Evolutionary conservation across 2,113 vertebrate species (phyloP), one percentile per base, ranked within the genome.

Genomic region (Plecotus auritus): DNA sequence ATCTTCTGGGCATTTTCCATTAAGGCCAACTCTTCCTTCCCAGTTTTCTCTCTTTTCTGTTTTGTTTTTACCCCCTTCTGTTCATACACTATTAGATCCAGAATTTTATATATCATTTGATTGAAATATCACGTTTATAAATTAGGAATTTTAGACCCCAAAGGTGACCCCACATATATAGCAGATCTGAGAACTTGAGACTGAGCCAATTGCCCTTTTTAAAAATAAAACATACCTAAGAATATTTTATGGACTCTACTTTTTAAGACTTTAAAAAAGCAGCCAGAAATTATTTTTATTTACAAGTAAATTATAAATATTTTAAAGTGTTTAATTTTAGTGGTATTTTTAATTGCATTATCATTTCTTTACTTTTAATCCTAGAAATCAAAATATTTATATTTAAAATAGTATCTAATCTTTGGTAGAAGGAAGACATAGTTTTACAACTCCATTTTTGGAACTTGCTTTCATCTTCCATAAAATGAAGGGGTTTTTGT

Each of bases 1-100:
- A 98, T 97, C 98, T 98, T 94, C 97, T 98, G 98, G 98, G 67
- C 93, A 0, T 17, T 0, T 4, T 61, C 28, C 12, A 32, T 47
- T 73, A 96, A 90, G 69, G 47, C 97, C 69, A 17, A 12, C 85
- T 91, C 2, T 9, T 66, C 76, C 72, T 40, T 88, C 10, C 14
- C 5, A 4, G 0, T 80, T 69, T 88, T 76, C 61, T 83, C 14
- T 84, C 14, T 91, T 80, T 35, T 56, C 1, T 47, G 11, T 82
- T 51, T 91, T 70, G 51, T 54, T 72, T 64, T 82, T 10, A 3
- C 9, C 23, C 35, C 32, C 22, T 10, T 51, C 3, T 47, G 9
- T 54, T 72, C 11, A 10, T 77, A 40, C 14, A 35, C 13, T 45
- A 23, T 23, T 76, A 85, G 11, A 83, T 20, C 20, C 54, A 73